Percentiles rank a stretch among this genome's conserved stretches.
phyloP scores from a whole-genome alignment of 2,888 invertebrate genomes.

The Aporophyla nigra region DNA sequence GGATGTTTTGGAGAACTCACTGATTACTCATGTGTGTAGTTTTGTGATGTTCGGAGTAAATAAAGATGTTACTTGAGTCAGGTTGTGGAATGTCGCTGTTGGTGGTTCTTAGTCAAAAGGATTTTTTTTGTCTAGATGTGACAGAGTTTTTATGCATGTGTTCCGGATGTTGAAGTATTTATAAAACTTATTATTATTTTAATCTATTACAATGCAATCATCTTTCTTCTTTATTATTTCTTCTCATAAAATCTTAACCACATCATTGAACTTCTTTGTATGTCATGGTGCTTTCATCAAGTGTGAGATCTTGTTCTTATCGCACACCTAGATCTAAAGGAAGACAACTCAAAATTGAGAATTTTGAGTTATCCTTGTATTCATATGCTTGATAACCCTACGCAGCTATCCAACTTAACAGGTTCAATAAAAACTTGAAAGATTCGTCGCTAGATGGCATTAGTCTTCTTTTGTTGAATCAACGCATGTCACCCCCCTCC shows the following conservation, averaged over 20 bases:
- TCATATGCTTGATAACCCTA: too few relatives aligned
- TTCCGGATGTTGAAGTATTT: slow-evolving; percentile 3
- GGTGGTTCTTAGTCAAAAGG: slow-evolving; percentile 1
- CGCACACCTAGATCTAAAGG: too few relatives aligned
- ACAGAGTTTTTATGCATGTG: neutral
- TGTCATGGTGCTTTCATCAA: neutral
- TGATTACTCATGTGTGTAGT: slow-evolving; percentile 45
- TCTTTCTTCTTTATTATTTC: neutral
- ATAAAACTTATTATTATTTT: too few relatives aligned
- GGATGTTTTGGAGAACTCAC: slow-evolving; percentile 36
- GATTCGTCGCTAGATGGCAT: too few relatives aligned
- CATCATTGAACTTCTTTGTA: neutral
- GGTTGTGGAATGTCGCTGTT: slow-evolving; percentile 35
- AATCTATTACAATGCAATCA: too few relatives aligned
- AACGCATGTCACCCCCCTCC: too few relatives aligned
- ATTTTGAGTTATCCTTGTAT: too few relatives aligned
- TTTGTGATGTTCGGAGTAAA: slow-evolving; percentile 22
- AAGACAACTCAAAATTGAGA: too few relatives aligned
- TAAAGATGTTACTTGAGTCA: slow-evolving; percentile 42
- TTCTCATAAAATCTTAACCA: neutral
- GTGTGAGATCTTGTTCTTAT: neutral
- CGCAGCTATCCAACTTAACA: too few relatives aligned
- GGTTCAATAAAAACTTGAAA: too few relatives aligned
- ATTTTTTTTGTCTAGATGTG: slow-evolving; percentile 10
- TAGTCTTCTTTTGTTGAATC: too few relatives aligned